Percentiles rank a stretch among this genome's conserved stretches.
Conservation (phyloP, 1,140 invertebrate species). For the Hyposmocoma kahamanoa region DNA sequence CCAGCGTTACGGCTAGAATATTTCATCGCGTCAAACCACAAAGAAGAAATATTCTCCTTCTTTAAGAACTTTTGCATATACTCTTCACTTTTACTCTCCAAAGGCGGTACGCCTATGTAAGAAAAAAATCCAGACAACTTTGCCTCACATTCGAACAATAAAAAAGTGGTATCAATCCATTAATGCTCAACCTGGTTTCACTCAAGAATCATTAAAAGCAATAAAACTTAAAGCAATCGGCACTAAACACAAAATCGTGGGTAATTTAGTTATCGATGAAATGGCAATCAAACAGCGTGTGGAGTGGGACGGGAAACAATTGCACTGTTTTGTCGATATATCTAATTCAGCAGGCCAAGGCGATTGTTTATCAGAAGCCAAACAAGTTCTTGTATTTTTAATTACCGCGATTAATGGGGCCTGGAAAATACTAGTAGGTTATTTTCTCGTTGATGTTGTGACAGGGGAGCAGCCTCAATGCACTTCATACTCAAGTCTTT, state of each 20-base stretch:
- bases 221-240: background rate
- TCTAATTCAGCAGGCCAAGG: conserved; percentile 12
- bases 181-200: too few species aligned
- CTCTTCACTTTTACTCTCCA: too few species aligned
- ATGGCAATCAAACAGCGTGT: conserved; percentile 38
- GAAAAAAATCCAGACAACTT: too few species aligned
- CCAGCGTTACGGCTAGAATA: too few species aligned
- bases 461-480: background rate
- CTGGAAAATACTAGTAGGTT: conserved; percentile 26
- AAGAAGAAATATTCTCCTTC: too few species aligned
- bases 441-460: conserved; percentile 7
- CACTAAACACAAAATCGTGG: conserved; percentile 1
- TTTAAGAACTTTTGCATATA: too few species aligned
- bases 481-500: background rate
- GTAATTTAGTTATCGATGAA: conserved; percentile 41
- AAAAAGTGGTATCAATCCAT: too few species aligned
- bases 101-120: too few species aligned
- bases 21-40: too few species aligned
- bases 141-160: too few species aligned
- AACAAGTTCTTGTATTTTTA: conserved; percentile 38
- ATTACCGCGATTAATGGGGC: conserved; percentile 25
- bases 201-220: background rate
- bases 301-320: conserved; percentile 24
- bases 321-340: conserved; percentile 32
- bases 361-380: conserved; percentile 25